Percentiles rank a stretch among this genome's conserved stretches.
phyloP scores from a whole-genome alignment of 2,113 vertebrate genomes.

The Platycercus adscitus region DNA sequence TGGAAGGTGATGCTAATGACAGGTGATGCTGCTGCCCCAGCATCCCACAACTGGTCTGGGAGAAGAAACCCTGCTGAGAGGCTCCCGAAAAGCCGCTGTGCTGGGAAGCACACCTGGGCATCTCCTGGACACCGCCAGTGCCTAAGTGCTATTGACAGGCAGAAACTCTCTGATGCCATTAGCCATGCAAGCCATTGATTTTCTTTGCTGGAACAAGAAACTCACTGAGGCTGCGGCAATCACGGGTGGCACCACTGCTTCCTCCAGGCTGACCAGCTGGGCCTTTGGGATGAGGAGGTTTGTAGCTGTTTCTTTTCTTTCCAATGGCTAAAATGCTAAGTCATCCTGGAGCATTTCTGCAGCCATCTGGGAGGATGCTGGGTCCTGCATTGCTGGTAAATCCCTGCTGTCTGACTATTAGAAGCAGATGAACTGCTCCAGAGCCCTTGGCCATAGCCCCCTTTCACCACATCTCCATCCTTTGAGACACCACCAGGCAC shows the following conservation, averaged over 20 bases:
- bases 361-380: neutral
- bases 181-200: neutral
- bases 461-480: neutral
- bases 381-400: neutral
- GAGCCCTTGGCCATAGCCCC: neutral
- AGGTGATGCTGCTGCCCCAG: neutral
- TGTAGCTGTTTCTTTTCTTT: neutral
- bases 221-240: slow-evolving; percentile 20
- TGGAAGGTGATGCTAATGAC: neutral
- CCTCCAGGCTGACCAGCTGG: neutral
- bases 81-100: neutral
- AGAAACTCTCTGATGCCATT: slow-evolving; percentile 11
- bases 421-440: neutral
- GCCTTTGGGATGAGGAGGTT: neutral
- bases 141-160: slow-evolving; percentile 26
- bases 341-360: neutral
- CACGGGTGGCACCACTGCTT: neutral
- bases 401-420: neutral
- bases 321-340: neutral
- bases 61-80: neutral
- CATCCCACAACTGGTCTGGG: accelerated
- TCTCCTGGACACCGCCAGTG: neutral
- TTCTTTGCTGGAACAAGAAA: slow-evolving; percentile 44
- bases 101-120: neutral
- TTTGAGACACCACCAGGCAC: neutral